These are phyloP conservation scores for Karalla daura DNA, from an alignment of 2,797 vertebrate genomes.

Conservation along the genomic window DNA sequence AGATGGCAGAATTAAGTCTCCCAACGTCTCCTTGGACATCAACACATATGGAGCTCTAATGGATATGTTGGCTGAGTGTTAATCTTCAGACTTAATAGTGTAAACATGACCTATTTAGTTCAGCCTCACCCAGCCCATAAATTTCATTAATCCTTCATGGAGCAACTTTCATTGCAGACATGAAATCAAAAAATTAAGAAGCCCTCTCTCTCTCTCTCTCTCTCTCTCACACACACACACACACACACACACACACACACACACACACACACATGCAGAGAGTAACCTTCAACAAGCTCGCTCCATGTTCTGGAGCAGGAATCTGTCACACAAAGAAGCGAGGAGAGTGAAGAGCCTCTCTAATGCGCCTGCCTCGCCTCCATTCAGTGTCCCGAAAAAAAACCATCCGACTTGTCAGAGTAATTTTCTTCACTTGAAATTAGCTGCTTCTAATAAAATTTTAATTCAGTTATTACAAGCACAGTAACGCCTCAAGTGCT, in stretches of 20 bases:
- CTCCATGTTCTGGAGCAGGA: conserved; percentile 35
- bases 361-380: conserved; percentile 39
- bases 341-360: conserved; percentile 52
- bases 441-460: conserved; percentile 76
- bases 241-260: conserved; percentile 14
- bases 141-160: conserved; percentile 53
- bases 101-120: conserved; percentile 54
- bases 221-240: conserved; percentile 4
- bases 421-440: conserved; percentile 71
- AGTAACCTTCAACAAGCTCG: conserved; percentile 34
- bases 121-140: conserved; percentile 18
- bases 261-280: not conserved
- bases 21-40: not conserved
- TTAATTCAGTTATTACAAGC: conserved; percentile 78
- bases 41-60: not conserved
- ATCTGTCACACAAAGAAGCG: conserved; percentile 38
- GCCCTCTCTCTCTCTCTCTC: too few species aligned
- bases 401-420: conserved; percentile 59
- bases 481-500: conserved; percentile 64
- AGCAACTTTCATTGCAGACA: conserved; percentile 22
- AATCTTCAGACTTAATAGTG: conserved; percentile 15
- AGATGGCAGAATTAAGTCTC: not conserved
- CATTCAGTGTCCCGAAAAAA: conserved; percentile 45
- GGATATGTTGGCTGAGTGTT: not conserved
- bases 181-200: conserved; percentile 35